Base-by-base conservation (phyloP, 2,113 vertebrate species). In the Phasianus colchicus region DNA sequence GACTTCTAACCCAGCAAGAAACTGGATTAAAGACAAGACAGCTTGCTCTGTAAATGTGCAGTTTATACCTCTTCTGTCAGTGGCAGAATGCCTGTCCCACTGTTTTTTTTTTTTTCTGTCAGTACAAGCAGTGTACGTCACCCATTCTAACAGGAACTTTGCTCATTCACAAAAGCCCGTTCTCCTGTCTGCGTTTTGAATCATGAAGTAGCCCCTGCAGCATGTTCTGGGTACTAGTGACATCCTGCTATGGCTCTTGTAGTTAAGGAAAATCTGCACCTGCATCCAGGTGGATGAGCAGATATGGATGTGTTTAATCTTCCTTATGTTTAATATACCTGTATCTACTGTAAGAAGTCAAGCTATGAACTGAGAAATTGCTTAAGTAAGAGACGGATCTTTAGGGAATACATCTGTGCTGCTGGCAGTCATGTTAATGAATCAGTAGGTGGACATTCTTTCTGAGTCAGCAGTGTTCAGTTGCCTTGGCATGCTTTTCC, bases 401-500 rank as follows among this genome's bases (percentile, higher is more conserved):
- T 40, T 27, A 43, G 72, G 71, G 66, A 52, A 65, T 38, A 30
- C 2, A 2, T 78, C 45, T 36, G 38, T 86, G 76, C 38, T 74
- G 21, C 86, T 90, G 88, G 88, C 72, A 86, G 15, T 67, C 60
- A 1, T 8, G 17, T 4, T 69, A 30, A 73, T 88, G 45, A 65
- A 27, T 74, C 80, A 19, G 40, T 36, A 25, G 32, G 4, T 90
- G 72, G 75, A 34, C 61, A 52, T 88, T 34, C 83, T 80, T 67
- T 83, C 83, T 64, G 86, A 93, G 73, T 93, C 90, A 81, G 70
- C 76, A 60, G 29, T 27, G 54, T 72, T 63, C 22, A 13, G n/a
- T 54, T 83, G 90, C 67, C 45, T 83, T 76, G 72, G 88, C 70
- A 42, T 0, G 0, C 27, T 77, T 67, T 38, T 60, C 9, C 61